Evolutionary conservation across 2,888 invertebrate genomes (phyloP), one percentile per base, ranked within the genome.

Genomic region (Agrochola lychnidis): DNA sequence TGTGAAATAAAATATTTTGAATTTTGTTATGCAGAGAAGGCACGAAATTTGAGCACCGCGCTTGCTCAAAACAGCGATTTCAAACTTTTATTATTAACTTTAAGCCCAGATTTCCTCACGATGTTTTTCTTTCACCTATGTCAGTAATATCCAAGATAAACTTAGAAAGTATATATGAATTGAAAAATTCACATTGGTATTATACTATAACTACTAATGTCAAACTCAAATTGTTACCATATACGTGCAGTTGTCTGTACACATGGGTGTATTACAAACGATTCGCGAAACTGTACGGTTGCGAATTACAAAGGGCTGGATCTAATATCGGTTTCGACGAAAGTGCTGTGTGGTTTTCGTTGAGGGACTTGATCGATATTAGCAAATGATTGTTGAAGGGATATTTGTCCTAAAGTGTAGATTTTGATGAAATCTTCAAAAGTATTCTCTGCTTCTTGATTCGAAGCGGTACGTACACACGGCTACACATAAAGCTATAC

Each of bases 261-360:
- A 16, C 19, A 40, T 45, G n/a, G 4, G 14, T 22, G 42, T 59
- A 36, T 42, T 69, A 25, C 25, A 36, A 73, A 53, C 62, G 30
- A 61, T 74, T 74, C 81, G 68, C 36, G 57, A 57, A 77, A 81
- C 78, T 74, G 42, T 22, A 40, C 53, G 48, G 69, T 83, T 76
- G 42, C 63, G 63, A 56, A 70, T 76, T 62, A 76, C 73, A 76
- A 80, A 84, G 73, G 62, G 9, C 16, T 63, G n/a, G 36, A 61
- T 36, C 16, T 77, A 67, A 62, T 84, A 69, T 72, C 19, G 12
- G 67, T 25, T 84, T 71, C 74, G 36, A 2, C 22, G 82, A 80
- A 73, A 36, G 45, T n/a, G 40, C 22, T 30, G 53, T 40, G 53
- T 71, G 53, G 51, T 40, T 63, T 6, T 22, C 36, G 22, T 51